Percentiles rank a stretch among this genome's conserved stretches.
phyloP scores from a whole-genome alignment of 2,113 vertebrate species.

The Sylvietta virens region DNA sequence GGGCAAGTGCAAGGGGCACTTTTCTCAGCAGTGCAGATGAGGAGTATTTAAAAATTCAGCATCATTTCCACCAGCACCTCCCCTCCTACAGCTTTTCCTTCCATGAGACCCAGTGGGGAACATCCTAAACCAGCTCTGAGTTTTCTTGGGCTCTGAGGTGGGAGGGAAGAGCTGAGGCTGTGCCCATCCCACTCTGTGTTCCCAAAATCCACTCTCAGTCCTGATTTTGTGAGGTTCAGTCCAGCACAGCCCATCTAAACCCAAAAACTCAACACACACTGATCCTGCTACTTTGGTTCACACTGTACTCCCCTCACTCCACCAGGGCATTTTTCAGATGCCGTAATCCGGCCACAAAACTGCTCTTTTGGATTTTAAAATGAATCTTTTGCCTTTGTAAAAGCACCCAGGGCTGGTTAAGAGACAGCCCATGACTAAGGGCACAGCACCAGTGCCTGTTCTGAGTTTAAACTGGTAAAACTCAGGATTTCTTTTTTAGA shows the following conservation, averaged over 20 bases:
- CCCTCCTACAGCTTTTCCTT: fast-evolving
- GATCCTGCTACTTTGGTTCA: fast-evolving
- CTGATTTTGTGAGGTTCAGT: fast-evolving
- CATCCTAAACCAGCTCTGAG: fast-evolving
- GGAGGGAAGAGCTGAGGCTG: neutral
- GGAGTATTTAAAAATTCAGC: fast-evolving
- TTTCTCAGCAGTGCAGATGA: neutral
- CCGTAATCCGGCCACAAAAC: fast-evolving
- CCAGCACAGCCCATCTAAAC: neutral
- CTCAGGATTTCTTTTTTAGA: neutral
- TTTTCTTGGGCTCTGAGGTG: fast-evolving
- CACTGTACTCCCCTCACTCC: fast-evolving
- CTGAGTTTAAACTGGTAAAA: neutral
- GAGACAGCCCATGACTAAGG: fast-evolving
- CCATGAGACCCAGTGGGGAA: fast-evolving
- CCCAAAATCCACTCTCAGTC: neutral
- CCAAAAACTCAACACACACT: neutral
- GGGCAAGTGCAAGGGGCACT: fast-evolving
- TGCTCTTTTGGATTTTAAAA: neutral
- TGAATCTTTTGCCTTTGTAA: fast-evolving
- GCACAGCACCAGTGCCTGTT: fast-evolving
- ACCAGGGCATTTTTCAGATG: neutral
- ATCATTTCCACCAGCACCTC: fast-evolving
- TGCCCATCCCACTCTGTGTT: fast-evolving
- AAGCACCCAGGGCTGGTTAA: fast-evolving